These are phyloP conservation scores for Torymus tubicola DNA, from an alignment of 2,888 invertebrate species.

Conservation along the genomic window DNA sequence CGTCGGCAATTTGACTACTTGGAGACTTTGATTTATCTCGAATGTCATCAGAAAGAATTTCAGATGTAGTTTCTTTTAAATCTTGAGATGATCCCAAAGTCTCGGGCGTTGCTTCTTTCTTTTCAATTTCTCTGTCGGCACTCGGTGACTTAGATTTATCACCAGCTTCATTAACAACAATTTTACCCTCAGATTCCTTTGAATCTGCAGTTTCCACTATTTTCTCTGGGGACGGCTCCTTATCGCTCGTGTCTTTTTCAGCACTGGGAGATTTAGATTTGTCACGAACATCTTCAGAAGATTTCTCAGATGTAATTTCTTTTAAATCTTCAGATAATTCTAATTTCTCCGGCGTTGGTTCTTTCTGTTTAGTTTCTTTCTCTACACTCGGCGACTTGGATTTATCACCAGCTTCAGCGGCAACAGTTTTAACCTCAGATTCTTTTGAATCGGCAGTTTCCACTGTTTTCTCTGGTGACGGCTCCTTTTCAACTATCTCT, in stretches of 20 bases:
- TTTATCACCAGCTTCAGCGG: neutral
- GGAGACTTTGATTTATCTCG: too few species aligned
- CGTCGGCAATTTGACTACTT: neutral
- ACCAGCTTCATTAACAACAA: too few species aligned
- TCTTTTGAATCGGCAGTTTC: too few species aligned
- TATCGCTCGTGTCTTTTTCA: constrained; percentile 8
- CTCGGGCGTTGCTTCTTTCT: constrained; percentile 5
- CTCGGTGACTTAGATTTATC: constrained; percentile 56
- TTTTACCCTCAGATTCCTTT: too few species aligned
- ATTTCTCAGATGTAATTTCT: neutral
- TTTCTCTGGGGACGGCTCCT: neutral
- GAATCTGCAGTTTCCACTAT: too few species aligned
- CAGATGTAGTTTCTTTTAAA: neutral
- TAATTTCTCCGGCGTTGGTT: neutral
- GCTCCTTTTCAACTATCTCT: constrained; percentile 54
- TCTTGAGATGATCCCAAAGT: neutral
- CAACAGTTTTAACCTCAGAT: too few species aligned
- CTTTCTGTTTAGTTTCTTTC: constrained; percentile 49
- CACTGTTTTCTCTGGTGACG: constrained; percentile 30
- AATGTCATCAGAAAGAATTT: neutral
- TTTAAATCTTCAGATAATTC: neutral
- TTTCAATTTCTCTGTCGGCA: constrained; percentile 50
- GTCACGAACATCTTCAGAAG: neutral
- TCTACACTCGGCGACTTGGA: constrained; percentile 57
- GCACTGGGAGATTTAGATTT: neutral